A percentile compares a stretch with the other conserved stretches of the same genome.
Conservation (phyloP, 2,797 vertebrate genomes). For the Nannoperca australis region DNA sequence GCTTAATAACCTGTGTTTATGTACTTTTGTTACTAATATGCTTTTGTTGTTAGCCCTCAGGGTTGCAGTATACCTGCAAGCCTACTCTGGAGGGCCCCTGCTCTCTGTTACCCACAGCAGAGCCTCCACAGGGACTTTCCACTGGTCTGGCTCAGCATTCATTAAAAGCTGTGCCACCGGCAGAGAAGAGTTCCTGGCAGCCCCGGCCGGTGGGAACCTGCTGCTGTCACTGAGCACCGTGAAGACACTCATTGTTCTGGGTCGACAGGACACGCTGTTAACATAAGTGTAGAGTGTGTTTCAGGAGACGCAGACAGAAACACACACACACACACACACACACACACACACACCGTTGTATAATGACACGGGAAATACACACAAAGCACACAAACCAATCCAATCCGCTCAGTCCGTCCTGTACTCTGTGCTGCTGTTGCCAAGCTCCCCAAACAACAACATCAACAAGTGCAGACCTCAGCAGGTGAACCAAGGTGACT, state of each 20-base stretch:
- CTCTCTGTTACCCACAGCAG: constrained; percentile 56
- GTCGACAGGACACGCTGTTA: constrained; percentile 60
- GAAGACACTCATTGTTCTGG: constrained; percentile 81
- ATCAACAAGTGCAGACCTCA: constrained; percentile 61
- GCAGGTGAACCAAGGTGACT: constrained; percentile 64
- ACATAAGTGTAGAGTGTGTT: constrained; percentile 52
- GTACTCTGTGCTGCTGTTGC: constrained; percentile 56
- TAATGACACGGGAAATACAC: constrained; percentile 30
- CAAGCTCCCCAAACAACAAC: constrained; percentile 62
- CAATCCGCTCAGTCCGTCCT: constrained; percentile 9
- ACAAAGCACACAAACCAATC: constrained; percentile 41
- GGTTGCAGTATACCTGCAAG: constrained; percentile 42
- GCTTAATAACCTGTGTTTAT: constrained; percentile 15
- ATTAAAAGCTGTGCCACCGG: constrained; percentile 56
- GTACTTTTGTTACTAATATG: constrained; percentile 2
- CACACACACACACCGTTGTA: constrained; percentile 22
- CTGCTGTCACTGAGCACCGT: constrained; percentile 57
- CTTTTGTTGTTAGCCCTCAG: constrained; percentile 20
- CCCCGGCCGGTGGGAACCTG: constrained; percentile 67
- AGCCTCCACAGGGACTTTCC: constrained; percentile 69
- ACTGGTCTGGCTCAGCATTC: constrained; percentile 54
- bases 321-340: constrained; percentile 15
- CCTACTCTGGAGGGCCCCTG: constrained; percentile 55
- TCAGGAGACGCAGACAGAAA: constrained; percentile 36
- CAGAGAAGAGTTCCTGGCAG: constrained; percentile 74